Percentiles rank a stretch among this genome's conserved stretches.
Conservation (phyloP, 30 jellyfish, hydroid and myxozoan genomes). For the Catostylus mosaicus region DNA sequence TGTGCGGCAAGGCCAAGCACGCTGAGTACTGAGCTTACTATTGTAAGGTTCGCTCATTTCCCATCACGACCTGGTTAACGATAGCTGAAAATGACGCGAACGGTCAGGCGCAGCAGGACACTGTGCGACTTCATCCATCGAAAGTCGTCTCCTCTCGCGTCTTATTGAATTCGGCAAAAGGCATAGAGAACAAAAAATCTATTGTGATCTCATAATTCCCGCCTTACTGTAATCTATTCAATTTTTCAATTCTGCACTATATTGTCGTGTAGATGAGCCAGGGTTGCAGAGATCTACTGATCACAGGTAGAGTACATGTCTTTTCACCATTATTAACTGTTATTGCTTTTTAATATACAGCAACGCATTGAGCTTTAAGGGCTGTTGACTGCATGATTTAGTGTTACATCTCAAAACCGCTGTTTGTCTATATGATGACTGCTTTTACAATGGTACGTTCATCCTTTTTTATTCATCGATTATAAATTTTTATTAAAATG, state of each 20-base stretch:
- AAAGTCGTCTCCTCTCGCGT: slow-evolving; percentile 54
- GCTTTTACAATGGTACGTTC: slow-evolving; percentile 34
- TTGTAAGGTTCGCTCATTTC: slow-evolving; percentile 35
- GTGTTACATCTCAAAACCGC: background rate
- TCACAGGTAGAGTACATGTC: slow-evolving; percentile 13
- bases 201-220: slow-evolving; percentile 54
- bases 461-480: background rate
- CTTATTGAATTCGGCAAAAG: slow-evolving; percentile 63
- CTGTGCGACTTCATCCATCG: slow-evolving; percentile 52
- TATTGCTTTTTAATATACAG: background rate
- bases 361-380: background rate
- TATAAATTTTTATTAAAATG: too few relatives aligned
- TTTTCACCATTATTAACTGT: background rate
- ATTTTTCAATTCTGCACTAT: slow-evolving; percentile 13
- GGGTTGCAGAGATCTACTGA: slow-evolving; percentile 37
- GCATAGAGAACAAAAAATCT: slow-evolving; percentile 42
- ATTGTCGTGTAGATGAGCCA: slow-evolving; percentile 50
- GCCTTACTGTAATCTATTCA: slow-evolving; percentile 64
- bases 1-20: slow-evolving; percentile 28
- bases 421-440: slow-evolving; percentile 17
- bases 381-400: background rate
- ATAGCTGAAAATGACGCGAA: slow-evolving; percentile 63
- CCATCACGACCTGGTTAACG: slow-evolving; percentile 65
- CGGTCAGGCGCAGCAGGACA: slow-evolving; percentile 65
- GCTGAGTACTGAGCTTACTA: slow-evolving; percentile 8